These are phyloP conservation scores for Menura novaehollandiae DNA, from an alignment of 2,113 vertebrate genomes.

Conservation along the genomic window DNA sequence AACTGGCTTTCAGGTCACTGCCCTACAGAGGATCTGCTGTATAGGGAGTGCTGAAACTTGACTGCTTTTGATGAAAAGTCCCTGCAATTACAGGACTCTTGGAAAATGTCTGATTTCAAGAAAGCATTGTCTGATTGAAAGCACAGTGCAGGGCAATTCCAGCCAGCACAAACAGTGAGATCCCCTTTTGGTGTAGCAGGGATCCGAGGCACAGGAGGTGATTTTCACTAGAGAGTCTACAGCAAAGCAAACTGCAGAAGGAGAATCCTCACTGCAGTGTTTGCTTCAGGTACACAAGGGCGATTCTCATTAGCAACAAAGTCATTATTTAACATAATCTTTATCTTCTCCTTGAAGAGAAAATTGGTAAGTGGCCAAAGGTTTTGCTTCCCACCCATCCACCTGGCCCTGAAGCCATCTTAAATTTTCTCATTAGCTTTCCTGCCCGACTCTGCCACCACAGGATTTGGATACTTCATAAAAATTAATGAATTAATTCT, in stretches of 20 bases:
- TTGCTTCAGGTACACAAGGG: conserved; percentile 13
- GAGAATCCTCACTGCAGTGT: background rate
- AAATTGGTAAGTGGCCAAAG: background rate
- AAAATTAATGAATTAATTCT: conserved; percentile 1
- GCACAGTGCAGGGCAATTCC: background rate
- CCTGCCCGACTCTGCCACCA: background rate
- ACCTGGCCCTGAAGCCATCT: background rate
- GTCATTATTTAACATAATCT: conserved; percentile 3
- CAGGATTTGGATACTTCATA: background rate
- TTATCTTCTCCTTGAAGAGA: background rate
- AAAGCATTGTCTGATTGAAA: background rate
- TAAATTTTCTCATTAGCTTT: conserved; percentile 16
- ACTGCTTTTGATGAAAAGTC: background rate
- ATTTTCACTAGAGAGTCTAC: background rate
- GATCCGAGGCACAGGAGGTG: background rate
- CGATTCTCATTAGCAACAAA: background rate
- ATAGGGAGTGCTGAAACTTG: background rate
- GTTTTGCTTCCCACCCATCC: background rate
- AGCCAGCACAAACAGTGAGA: background rate
- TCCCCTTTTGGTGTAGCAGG: background rate
- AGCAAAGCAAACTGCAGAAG: background rate
- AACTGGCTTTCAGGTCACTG: background rate
- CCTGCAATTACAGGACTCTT: background rate
- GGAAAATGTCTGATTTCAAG: conserved; percentile 5
- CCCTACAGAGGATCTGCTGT: background rate